Evolutionary conservation across 92 coral and sea anemone genomes (phyloP).

Genomic region (Umimayanthus chanpuru): DNA sequence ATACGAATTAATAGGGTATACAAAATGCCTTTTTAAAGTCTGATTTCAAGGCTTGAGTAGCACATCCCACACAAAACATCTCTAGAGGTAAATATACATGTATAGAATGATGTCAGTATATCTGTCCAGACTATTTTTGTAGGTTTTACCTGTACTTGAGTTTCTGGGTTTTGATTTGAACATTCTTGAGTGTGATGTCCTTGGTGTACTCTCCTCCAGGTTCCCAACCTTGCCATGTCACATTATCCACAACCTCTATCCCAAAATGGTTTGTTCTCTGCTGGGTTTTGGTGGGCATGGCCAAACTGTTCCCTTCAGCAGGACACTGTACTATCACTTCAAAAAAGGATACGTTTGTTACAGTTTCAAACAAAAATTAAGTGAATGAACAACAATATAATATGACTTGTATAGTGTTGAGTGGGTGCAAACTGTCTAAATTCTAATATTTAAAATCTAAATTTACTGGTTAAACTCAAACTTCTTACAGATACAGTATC

Average conservation of each 20-base stretch:
- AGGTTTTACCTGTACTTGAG: slow-evolving; percentile 84
- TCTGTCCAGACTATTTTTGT: neutral
- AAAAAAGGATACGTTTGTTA: neutral
- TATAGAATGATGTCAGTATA: neutral
- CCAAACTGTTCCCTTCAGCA: neutral
- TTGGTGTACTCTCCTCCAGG: slow-evolving; percentile 99
- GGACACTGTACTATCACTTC: neutral
- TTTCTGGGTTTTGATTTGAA: slow-evolving; percentile 95
- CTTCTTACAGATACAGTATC: no score
- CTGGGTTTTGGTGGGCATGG: slow-evolving; percentile 48
- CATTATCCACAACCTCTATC: slow-evolving; percentile 88
- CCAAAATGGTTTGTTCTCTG: slow-evolving; percentile 66
- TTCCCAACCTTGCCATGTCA: slow-evolving; percentile 99
- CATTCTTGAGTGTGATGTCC: slow-evolving; percentile 91
- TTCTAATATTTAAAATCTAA: no score
- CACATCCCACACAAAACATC: no score
- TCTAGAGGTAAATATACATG: no score
- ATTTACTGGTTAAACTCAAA: no score
- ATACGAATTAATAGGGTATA: no score
- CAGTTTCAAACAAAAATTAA: no score
- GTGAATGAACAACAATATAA: no score
- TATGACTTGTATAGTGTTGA: no score
- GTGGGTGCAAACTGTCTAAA: no score
- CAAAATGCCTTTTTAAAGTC: no score
- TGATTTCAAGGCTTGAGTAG: no score